phyloP scores from a whole-genome alignment of 2,888 invertebrate species.

The Noctua janthina region DNA sequence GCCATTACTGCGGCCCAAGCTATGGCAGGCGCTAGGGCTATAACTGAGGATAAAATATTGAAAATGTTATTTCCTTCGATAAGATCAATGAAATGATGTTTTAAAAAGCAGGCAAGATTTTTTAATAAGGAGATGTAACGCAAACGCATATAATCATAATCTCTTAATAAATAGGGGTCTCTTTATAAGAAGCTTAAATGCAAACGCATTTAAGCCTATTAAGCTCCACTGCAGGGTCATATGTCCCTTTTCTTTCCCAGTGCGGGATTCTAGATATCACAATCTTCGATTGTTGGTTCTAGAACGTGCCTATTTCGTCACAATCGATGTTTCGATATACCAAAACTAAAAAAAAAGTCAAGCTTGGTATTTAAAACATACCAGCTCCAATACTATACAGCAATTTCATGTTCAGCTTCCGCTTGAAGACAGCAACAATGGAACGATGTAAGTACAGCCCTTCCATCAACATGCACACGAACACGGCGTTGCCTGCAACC shows the following conservation, averaged over 20 bases:
- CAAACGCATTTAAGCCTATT: background rate
- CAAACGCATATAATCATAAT: background rate
- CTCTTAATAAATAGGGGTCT: background rate
- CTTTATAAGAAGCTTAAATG: background rate
- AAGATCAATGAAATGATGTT: background rate
- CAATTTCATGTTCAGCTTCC: constrained; percentile 87
- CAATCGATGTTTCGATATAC: background rate
- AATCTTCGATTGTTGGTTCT: background rate
- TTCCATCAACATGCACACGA: constrained; percentile 93
- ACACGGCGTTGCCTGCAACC: constrained; percentile 90
- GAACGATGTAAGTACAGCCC: constrained; percentile 92
- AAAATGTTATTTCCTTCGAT: no score
- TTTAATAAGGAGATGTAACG: background rate
- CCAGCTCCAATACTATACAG: constrained; percentile 86
- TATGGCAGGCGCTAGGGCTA: constrained; percentile 88
- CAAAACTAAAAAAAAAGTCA: background rate
- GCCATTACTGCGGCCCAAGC: constrained; percentile 90
- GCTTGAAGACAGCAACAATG: constrained; percentile 92
- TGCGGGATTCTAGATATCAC: background rate
- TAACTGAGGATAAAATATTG: constrained; percentile 70
- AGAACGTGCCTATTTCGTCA: background rate
- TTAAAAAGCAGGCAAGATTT: background rate
- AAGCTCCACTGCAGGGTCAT: background rate
- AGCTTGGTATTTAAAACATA: constrained; percentile 67
- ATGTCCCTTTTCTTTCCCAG: background rate